Conservation (phyloP, 2,888 invertebrate species). For the Lamproptera curius region DNA sequence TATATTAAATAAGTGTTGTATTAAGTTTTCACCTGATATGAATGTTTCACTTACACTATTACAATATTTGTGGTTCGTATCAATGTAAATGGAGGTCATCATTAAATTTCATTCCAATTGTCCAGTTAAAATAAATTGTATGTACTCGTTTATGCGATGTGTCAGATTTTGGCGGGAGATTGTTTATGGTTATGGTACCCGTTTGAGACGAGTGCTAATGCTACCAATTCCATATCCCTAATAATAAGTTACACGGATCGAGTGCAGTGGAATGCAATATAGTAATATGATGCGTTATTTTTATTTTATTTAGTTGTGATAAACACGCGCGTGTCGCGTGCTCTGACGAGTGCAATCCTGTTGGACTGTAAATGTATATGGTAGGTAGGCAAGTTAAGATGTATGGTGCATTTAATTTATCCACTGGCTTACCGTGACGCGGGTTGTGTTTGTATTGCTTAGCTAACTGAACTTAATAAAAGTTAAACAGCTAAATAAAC, state of each 20-base stretch:
- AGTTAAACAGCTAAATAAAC: no score
- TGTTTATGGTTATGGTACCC: conserved; percentile 1
- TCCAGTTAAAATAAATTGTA: background rate
- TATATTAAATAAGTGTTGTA: no score
- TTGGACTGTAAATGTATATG: conserved; percentile 63
- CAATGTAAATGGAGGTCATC: no score
- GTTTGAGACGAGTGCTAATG: conserved; percentile 39
- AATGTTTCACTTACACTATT: no score
- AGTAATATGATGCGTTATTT: conserved; percentile 56
- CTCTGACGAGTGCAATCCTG: conserved; percentile 62
- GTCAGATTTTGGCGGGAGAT: no score
- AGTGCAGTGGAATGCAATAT: conserved; percentile 47
- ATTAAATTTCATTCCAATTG: background rate
- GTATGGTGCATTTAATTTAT: conserved; percentile 72
- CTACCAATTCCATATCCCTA: conserved; percentile 65
- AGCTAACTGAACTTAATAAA: no score
- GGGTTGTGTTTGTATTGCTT: conserved; percentile 44
- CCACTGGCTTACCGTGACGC: conserved; percentile 37
- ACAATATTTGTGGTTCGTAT: no score
- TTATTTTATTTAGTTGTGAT: conserved; percentile 72
- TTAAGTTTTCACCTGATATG: no score
- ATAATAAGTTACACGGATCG: conserved; percentile 54
- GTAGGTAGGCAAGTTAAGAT: conserved; percentile 72
- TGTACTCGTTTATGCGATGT: no score
- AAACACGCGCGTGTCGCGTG: conserved; percentile 47